Base-by-base conservation (phyloP, 2,797 vertebrate genomes). In the Tokudaia tokunoshimensis region DNA sequence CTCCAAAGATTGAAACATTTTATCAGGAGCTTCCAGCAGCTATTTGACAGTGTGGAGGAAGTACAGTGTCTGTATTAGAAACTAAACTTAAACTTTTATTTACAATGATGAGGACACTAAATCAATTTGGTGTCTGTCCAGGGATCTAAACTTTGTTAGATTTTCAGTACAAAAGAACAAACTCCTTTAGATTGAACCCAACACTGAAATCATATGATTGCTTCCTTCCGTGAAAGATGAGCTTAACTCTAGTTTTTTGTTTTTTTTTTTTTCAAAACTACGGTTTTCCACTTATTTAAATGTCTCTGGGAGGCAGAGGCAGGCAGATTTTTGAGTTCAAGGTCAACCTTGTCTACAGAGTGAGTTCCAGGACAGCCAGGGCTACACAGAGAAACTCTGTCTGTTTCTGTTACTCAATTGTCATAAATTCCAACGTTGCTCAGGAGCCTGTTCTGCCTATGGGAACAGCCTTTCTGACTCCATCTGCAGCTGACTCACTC, bases 61-160 rank as follows among this genome's bases (percentile, higher is more conserved):
- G 31, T 10, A 24, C 65, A 70, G 2, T 82, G 52, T 87, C 17
- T n/a, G 3, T 37, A 44, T 44, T 15, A 52, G 34, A 82, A 41
- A n/a, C 31, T 52, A 34, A 83, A 63, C n/a, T n/a, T 70, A 85
- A 82, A 55, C 91, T 93, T 85, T 84, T 1, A 26, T 55, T 61
- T 95, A 24, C 57, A 85, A 0, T 93, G 47, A 89, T 34, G 50
- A 92, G 89, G 70, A 65, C 41, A 31, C 65, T 41, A 85, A 93
- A 59, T 89, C 44, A 65, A 26, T 90, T 52, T 26, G n/a, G 5
- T 76, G 5, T 67, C 76, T 87, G 31, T 67, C 55, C 17, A 5
- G 47, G 37, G 37, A 74, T 57, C 59, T 41, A 67, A 89, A 47
- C n/a, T 76, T 76, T 90, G 84, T 85, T 93, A 89, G 78, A 88